These are phyloP conservation scores for Falco berigora DNA, from an alignment of 2,797 vertebrate genomes.

Conservation along the genomic window DNA sequence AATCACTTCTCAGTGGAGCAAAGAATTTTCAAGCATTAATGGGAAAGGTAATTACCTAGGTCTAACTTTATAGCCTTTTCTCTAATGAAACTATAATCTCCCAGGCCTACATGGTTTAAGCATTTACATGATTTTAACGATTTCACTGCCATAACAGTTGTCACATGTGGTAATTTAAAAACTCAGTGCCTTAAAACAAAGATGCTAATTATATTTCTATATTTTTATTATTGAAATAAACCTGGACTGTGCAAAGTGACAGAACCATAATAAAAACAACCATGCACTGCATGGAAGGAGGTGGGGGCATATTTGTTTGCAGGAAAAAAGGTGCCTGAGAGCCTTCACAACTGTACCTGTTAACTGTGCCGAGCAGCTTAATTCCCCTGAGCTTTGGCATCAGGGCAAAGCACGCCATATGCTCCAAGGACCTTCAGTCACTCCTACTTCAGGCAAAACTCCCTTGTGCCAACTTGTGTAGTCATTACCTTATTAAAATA, in stretches of 20 bases:
- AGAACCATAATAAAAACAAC: conserved; percentile 46
- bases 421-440: not conserved
- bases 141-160: conserved; percentile 75
- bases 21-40: conserved; percentile 82
- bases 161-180: conserved; percentile 67
- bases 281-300: not conserved
- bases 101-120: conserved; percentile 77
- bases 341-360: not conserved
- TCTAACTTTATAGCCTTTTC: conserved; percentile 84
- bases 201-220: conserved; percentile 70
- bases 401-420: not conserved
- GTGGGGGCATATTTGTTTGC: not conserved
- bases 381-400: not conserved
- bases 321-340: not conserved
- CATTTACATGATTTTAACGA: conserved; percentile 82
- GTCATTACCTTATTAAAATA: not conserved
- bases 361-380: not conserved
- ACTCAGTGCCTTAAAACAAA: conserved; percentile 65
- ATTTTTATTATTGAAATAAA: conserved; percentile 64
- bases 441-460: not conserved
- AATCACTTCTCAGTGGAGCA: conserved; percentile 82
- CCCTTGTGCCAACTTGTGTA: not conserved
- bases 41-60: conserved; percentile 84
- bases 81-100: conserved; percentile 86
- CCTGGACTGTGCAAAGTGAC: conserved; percentile 16